Conservation (phyloP, 1,140 invertebrate species). For the Brachionus sp. region DNA sequence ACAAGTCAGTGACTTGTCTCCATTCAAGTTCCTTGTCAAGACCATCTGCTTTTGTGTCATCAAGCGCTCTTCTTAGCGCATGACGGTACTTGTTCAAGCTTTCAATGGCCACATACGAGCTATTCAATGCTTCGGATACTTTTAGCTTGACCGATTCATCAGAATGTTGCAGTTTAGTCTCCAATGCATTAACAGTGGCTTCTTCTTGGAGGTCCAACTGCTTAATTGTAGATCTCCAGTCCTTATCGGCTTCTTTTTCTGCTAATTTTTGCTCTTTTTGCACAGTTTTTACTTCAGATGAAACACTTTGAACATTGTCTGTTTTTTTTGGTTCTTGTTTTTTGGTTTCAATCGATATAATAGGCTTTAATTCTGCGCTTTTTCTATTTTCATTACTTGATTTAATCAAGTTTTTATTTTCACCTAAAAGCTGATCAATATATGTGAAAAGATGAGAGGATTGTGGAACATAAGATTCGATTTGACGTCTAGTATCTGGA, state of each 20-base stretch:
- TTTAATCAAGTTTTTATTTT: not conserved
- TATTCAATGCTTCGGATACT: conserved; percentile 39
- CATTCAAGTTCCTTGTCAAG: conserved; percentile 5
- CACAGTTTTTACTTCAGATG: not conserved
- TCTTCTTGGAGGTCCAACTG: conserved; percentile 6
- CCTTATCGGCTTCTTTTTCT: not conserved
- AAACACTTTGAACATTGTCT: not conserved
- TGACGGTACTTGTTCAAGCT: conserved; percentile 30
- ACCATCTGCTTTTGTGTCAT: conserved; percentile 17
- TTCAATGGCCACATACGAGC: conserved; percentile 39
- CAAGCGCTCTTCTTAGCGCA: conserved; percentile 29
- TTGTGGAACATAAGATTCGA: conserved; percentile 35
- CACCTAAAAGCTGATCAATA: not conserved
- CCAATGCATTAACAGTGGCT: not conserved
- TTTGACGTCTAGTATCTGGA: conserved; percentile 25
- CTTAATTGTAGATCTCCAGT: not conserved
- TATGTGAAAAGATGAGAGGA: not conserved
- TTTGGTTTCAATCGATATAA: not conserved
- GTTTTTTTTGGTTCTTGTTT: not conserved
- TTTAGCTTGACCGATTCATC: not conserved
- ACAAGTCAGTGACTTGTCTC: conserved; percentile 42
- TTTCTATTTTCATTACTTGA: not conserved
- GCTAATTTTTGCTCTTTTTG: not conserved
- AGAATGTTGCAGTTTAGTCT: not conserved
- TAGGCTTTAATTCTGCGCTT: not conserved